Base-by-base conservation (phyloP, 2,888 invertebrate species). In the Peribatodes rhomboidaria region DNA sequence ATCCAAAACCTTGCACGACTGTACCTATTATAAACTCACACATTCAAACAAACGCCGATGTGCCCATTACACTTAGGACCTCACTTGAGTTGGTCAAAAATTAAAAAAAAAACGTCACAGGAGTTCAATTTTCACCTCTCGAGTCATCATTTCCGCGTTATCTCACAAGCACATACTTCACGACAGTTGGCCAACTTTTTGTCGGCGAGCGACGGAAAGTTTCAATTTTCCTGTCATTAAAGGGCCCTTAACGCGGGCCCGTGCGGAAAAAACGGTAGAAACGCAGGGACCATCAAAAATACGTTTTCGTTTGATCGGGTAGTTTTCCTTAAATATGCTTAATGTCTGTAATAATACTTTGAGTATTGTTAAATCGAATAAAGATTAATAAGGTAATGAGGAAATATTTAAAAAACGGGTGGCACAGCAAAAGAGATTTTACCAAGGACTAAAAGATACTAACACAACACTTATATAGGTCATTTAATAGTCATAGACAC, bases 161-260 rank as follows among this genome's bases (percentile, higher is more conserved):
- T 85, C 84, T 80, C 72, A 63, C 65, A 65, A 77, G 78, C 74
- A 80, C 78, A 79, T 80, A 64, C 86, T 86, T 88, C 86, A 87
- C 85, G 85, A 85, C 79, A 82, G 80, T 86, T 83, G 69, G 72
- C 65, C 72, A 81, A 85, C 79, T 87, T 87, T 85, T 88, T 86
- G 79, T 80, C 74, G 72, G 75, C 80, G 58, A 54, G 75, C 79
- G 80, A 72, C 80, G 79, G 79, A 83, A 74, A 90, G 83, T 91
- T 91, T 87, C 89, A 87, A 89, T 90, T 90, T 89, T 89, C 89
- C 90, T 87, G 89, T 88, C 91, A 91, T 92, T 90, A 91, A 87
- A 88, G 83, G 78, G 73, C 83, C 85, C 78, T 90, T 87, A 88
- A 83, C 86, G 84, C 75, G 72, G 73, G 72, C 72, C 74, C 72